Evolutionary conservation across 2,888 invertebrate genomes (phyloP).

Genomic region (Tachina fera): DNA sequence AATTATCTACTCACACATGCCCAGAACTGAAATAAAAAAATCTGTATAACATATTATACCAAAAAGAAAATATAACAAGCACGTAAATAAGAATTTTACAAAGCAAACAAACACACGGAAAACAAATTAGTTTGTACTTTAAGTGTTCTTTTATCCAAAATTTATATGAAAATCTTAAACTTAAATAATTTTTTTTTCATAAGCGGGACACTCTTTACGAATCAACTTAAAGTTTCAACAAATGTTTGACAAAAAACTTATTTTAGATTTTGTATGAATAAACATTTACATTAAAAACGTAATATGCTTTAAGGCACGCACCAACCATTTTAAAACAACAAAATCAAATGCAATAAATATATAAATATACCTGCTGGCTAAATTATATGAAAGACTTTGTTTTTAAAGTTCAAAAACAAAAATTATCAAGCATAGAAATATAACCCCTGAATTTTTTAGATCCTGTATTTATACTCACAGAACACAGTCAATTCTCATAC

Average conservation of each 20-base stretch:
- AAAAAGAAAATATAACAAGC: not conserved
- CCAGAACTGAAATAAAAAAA: too few species aligned
- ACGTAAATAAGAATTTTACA: constrained; percentile 11
- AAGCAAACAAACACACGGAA: not conserved
- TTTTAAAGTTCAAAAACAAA: not conserved
- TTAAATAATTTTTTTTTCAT: too few species aligned
- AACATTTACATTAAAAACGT: constrained; percentile 3
- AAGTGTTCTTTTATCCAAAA: not conserved
- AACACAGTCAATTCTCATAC: constrained; percentile 12
- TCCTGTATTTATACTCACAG: constrained; percentile 28
- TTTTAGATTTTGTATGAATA: not conserved
- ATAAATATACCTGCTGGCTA: constrained; percentile 56
- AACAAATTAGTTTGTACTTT: not conserved
- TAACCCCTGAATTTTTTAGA: constrained; percentile 40
- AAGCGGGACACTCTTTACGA: not conserved
- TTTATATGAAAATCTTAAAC: too few species aligned
- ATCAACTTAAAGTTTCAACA: not conserved
- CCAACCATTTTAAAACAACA: not conserved
- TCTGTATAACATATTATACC: too few species aligned
- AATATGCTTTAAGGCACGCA: constrained; percentile 19
- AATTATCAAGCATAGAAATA: not conserved
- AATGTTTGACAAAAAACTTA: too few species aligned
- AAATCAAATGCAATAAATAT: constrained; percentile 19
- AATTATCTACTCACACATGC: too few species aligned
- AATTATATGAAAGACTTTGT: not conserved